Conservation (phyloP, 2,888 invertebrate species). For the Tiliacea aurago region DNA sequence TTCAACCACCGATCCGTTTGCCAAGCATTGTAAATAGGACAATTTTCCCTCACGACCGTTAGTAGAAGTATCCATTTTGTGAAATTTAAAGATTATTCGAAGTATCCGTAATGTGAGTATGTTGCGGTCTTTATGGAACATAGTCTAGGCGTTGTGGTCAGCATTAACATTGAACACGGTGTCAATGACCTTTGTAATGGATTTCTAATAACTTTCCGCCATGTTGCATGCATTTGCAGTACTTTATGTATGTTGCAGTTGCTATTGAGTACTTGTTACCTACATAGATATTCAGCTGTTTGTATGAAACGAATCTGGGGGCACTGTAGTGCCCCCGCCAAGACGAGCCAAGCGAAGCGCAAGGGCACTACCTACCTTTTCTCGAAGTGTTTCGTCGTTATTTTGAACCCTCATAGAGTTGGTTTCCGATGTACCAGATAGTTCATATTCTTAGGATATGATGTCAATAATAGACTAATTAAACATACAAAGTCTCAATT, state of each 20-base stretch:
- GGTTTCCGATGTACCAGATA: too few relatives aligned
- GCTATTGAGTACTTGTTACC: conserved; percentile 10
- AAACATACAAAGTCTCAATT: too few relatives aligned
- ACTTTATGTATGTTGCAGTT: conserved; percentile 31
- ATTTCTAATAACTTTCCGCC: conserved; percentile 65
- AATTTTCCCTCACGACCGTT: conserved; percentile 23
- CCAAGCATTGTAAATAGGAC: conserved; percentile 16
- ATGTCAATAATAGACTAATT: too few relatives aligned
- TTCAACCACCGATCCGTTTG: conserved; percentile 2
- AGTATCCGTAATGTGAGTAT: conserved; percentile 33
- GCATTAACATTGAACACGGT: conserved; percentile 21
- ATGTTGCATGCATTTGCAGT: conserved; percentile 29
- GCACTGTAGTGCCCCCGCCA: too few relatives aligned
- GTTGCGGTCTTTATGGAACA: conserved; percentile 51
- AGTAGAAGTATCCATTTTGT: conserved; percentile 24
- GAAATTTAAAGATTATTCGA: conserved; percentile 39
- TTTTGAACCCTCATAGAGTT: too few relatives aligned
- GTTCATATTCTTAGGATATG: too few relatives aligned
- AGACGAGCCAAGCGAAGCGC: too few relatives aligned
- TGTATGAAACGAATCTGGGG: background rate
- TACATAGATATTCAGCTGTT: background rate
- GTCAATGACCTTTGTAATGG: conserved; percentile 64
- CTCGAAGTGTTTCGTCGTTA: too few relatives aligned
- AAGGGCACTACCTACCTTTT: too few relatives aligned
- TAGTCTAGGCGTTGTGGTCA: conserved; percentile 57